A percentile compares a stretch with the other conserved stretches of the same genome.
phyloP scores from a whole-genome alignment of 2,888 invertebrate species.

The Bembecia ichneumoniformis region DNA sequence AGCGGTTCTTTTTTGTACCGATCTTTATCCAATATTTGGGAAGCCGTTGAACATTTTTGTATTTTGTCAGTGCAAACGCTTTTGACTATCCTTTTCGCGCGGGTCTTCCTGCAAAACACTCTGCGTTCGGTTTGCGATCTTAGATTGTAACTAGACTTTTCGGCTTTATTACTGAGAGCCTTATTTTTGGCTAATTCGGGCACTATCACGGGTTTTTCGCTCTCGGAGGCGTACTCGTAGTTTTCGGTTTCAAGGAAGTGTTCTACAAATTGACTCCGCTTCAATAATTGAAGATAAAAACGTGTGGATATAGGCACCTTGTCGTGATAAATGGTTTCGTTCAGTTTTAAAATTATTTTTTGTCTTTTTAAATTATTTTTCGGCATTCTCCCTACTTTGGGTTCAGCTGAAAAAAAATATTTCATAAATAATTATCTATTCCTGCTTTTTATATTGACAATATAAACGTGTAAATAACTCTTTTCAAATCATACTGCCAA shows the following conservation, averaged over 20 bases:
- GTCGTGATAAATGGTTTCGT: slow-evolving; percentile 55
- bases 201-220: slow-evolving; percentile 33
- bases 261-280: slow-evolving; percentile 50
- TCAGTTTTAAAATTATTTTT: slow-evolving; percentile 42
- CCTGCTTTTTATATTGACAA: not conserved
- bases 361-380: slow-evolving; percentile 39
- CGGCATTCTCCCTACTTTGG: slow-evolving; percentile 24
- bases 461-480: no score
- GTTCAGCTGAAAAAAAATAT: slow-evolving; percentile 25
- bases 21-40: slow-evolving; percentile 14
- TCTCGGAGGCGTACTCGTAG: slow-evolving; percentile 59
- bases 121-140: slow-evolving; percentile 48
- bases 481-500: no score
- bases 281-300: slow-evolving; percentile 55
- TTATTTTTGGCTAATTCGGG: slow-evolving; percentile 25
- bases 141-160: slow-evolving; percentile 46
- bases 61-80: slow-evolving; percentile 10
- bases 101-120: slow-evolving; percentile 34
- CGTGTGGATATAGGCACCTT: slow-evolving; percentile 60
- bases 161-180: slow-evolving; percentile 20
- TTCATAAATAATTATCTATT: not conserved
- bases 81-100: slow-evolving; percentile 20
- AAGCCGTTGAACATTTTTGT: slow-evolving; percentile 14
- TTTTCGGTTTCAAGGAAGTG: slow-evolving; percentile 41
- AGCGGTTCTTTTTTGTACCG: slow-evolving; percentile 35